Conservation (phyloP, 2,888 invertebrate species). For the Rhagonycha lutea region DNA sequence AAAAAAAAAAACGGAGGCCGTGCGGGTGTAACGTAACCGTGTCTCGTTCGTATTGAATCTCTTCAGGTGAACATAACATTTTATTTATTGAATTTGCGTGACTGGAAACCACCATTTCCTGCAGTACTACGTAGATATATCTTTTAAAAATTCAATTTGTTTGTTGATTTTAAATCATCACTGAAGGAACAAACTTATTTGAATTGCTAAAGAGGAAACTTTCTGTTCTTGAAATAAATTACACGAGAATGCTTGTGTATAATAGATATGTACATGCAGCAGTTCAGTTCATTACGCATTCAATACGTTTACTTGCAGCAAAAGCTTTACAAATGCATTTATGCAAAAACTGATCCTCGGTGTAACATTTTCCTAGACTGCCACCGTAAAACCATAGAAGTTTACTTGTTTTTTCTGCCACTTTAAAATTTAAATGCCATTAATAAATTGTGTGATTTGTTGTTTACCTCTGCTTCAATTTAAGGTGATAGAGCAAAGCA, state of each 20-base stretch:
- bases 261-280: slow-evolving; percentile 24
- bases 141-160: neutral
- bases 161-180: neutral
- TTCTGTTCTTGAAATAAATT: slow-evolving; percentile 16
- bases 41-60: neutral
- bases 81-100: neutral
- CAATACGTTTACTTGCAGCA: slow-evolving; percentile 17
- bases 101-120: neutral
- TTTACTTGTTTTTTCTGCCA: neutral
- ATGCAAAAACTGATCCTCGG: slow-evolving; percentile 16
- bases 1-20: no score
- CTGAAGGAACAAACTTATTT: slow-evolving; percentile 16
- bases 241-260: slow-evolving; percentile 19
- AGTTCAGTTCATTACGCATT: slow-evolving; percentile 22
- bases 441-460: neutral
- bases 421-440: neutral
- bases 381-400: neutral
- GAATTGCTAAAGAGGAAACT: slow-evolving; percentile 20
- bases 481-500: neutral
- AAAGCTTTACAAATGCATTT: slow-evolving; percentile 20
- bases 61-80: neutral
- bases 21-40: no score
- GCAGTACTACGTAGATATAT: neutral
- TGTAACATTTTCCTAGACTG: neutral
- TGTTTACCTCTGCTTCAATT: neutral